Conservation (phyloP, 2,888 invertebrate species). For the Nemoura dubitans region DNA sequence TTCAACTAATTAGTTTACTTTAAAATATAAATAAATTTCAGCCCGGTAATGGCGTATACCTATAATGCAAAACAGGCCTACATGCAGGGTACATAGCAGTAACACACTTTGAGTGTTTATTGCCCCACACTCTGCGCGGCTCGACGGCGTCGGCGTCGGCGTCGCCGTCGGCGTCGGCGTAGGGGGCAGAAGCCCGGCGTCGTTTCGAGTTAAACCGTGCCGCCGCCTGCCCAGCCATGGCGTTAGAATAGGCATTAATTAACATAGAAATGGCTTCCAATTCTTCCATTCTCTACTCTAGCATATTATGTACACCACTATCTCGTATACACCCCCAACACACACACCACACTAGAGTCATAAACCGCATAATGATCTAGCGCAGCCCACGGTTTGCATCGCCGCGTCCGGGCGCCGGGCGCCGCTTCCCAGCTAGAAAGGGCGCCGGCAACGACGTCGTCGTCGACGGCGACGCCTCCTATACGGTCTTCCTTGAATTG, state of each 20-base stretch:
- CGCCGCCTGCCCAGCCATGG: conserved; percentile 25
- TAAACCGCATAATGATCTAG: conserved; percentile 39
- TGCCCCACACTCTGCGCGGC: background rate
- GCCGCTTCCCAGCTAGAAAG: background rate
- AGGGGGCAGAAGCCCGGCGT: background rate
- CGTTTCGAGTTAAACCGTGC: background rate
- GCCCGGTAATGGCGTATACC: background rate
- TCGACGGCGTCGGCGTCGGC: background rate
- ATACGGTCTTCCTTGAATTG: background rate
- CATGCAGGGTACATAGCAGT: conserved; percentile 22
- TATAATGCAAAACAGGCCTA: background rate
- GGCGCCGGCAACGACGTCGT: background rate
- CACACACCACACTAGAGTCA: conserved; percentile 13
- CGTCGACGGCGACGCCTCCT: background rate
- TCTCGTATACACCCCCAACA: background rate
- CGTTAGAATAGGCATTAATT: conserved; percentile 45
- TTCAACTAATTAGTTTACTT: background rate
- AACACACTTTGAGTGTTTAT: conserved; percentile 41
- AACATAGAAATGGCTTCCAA: conserved; percentile 47
- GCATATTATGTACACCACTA: conserved; percentile 12
- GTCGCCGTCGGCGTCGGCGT: background rate
- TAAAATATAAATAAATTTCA: conserved; percentile 4
- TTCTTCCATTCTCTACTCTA: conserved; percentile 28
- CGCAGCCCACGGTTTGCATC: conserved; percentile 29
- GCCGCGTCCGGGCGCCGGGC: background rate